Percentiles rank a stretch among this genome's conserved stretches.
phyloP scores from a whole-genome alignment of 1,140 invertebrate species.

The Hypothenemus hampei region DNA sequence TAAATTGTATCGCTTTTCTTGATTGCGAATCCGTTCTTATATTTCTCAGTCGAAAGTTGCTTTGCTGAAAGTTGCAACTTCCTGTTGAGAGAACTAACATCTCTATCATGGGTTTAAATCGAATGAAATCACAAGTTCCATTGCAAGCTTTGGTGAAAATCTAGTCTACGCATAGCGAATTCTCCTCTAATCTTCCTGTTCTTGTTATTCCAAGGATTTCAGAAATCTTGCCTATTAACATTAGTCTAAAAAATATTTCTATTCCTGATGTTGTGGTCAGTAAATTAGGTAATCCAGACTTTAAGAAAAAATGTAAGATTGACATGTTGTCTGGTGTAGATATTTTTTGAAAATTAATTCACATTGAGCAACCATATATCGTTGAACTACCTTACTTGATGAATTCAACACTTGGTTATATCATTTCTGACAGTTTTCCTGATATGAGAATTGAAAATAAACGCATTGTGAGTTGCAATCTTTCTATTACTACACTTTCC shows the following conservation, averaged over 20 bases:
- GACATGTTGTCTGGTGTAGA: conserved; percentile 26
- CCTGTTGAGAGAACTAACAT: not conserved
- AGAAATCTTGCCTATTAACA: not conserved
- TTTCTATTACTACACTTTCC: not conserved
- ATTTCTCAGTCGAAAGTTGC: not conserved
- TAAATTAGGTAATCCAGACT: conserved; percentile 19
- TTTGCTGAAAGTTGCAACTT: conserved; percentile 2
- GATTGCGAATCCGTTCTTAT: not conserved
- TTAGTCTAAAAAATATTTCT: not conserved
- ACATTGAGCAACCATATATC: conserved; percentile 18
- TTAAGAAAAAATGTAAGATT: conserved; percentile 9
- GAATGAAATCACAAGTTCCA: not conserved
- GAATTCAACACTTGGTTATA: conserved; percentile 22
- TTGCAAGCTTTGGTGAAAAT: not conserved
- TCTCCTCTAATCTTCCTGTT: not conserved
- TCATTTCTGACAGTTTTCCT: conserved; percentile 1
- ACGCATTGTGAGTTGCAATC: not conserved
- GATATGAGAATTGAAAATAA: no score
- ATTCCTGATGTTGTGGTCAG: conserved; percentile 21
- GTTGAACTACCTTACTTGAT: conserved; percentile 9
- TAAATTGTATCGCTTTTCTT: not conserved
- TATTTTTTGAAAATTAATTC: conserved; percentile 24
- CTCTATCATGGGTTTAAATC: not conserved
- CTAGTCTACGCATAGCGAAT: not conserved
- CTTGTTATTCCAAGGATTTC: not conserved